These are phyloP conservation scores for Poecilobothrus nobilitatus DNA, from an alignment of 2,888 invertebrate genomes.

Conservation along the genomic window DNA sequence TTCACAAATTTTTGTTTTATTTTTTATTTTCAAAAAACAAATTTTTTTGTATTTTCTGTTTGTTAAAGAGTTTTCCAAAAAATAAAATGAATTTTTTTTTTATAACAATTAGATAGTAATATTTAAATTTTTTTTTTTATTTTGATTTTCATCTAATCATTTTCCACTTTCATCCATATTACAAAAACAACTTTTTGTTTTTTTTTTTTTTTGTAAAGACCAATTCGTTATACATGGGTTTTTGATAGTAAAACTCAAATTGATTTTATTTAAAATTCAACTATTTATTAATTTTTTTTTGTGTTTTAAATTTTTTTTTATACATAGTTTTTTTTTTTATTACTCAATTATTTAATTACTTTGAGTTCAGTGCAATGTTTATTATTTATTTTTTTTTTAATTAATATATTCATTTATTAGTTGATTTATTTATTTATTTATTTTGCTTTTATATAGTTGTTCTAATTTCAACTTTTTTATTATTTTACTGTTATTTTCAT, in stretches of 20 bases:
- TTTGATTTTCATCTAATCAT: not conserved
- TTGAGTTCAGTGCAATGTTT: too few relatives aligned
- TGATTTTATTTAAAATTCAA: not conserved
- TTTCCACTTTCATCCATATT: not conserved
- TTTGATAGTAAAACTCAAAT: not conserved
- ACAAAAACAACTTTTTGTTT: not conserved
- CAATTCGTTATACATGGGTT: conserved; percentile 9
- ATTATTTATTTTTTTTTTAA: too few relatives aligned
- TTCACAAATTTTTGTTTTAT: too few relatives aligned
- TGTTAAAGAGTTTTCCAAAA: not conserved
- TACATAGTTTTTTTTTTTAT: not conserved
- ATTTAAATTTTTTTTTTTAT: not conserved
- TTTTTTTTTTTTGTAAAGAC: not conserved
- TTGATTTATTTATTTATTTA: too few relatives aligned
- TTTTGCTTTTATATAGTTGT: too few relatives aligned
- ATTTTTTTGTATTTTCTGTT: not conserved
- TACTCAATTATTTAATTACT: too few relatives aligned
- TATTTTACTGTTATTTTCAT: too few relatives aligned
- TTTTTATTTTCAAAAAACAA: too few relatives aligned
- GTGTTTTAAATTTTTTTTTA: too few relatives aligned
- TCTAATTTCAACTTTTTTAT: too few relatives aligned
- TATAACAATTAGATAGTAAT: not conserved
- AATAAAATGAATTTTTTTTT: not conserved
- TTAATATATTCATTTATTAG: too few relatives aligned
- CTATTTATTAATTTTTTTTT: not conserved